Evolutionary conservation across 1,140 invertebrate species (phyloP), one percentile per base, ranked within the genome.

Genomic region (Agrilus planipennis): DNA sequence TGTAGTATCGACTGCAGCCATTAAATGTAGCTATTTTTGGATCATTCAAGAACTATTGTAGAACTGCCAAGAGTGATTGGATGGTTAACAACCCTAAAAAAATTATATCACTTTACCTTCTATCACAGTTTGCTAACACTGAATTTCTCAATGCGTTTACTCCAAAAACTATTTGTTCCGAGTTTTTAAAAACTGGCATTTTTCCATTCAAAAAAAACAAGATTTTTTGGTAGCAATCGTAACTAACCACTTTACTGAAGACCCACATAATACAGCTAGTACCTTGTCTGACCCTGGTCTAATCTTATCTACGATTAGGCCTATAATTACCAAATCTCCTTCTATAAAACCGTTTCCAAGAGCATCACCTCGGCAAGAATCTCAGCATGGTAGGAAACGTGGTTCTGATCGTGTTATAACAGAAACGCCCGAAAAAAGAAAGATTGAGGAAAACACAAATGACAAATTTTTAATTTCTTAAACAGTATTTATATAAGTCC

Each of bases 181-280:
- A 18, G 19, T 34, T 34, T 34, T 9, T 9, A 17, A 34, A 16
- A 34, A 10, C 32, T 9, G 14, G 17, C 5, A 34, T 34, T 4
- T 17, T 17, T 34, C 32, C 32, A 17, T 34, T 34, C 12, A 34
- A 34, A n/a, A n/a, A n/a, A n/a, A n/a, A n/a, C n/a, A n/a, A n/a
- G n/a, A n/a, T n/a, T n/a, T n/a, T n/a, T n/a, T n/a, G n/a, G n/a
- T n/a, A n/a, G n/a, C n/a, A n/a, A n/a, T n/a, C n/a, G n/a, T n/a
- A n/a, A n/a, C n/a, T n/a, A n/a, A n/a, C n/a, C n/a, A n/a, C n/a
- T n/a, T n/a, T n/a, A n/a, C n/a, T n/a, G n/a, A n/a, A n/a, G n/a
- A n/a, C n/a, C n/a, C n/a, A n/a, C n/a, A n/a, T n/a, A n/a, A n/a
- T n/a, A n/a, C n/a, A n/a, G n/a, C n/a, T n/a, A n/a, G n/a, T n/a